Evolutionary conservation across 2,797 vertebrate species (phyloP).

Genomic region (Mycteria americana): DNA sequence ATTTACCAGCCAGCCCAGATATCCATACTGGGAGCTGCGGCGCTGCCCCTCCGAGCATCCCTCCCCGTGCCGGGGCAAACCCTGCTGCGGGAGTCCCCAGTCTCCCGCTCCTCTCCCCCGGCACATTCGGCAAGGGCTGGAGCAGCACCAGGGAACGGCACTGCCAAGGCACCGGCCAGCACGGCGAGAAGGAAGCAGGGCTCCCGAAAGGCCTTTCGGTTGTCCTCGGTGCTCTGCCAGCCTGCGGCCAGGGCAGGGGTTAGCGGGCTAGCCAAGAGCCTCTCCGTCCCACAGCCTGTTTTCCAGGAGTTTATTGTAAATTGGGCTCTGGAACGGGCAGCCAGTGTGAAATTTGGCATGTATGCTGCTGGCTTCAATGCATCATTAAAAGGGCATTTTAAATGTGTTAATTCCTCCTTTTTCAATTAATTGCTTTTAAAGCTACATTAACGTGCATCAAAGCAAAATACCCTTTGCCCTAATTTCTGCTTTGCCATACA

Average conservation of each 20-base stretch:
- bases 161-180: accelerated
- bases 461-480: slow-evolving; percentile 21
- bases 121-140: accelerated
- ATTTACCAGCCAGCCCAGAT: neutral
- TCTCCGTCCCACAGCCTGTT: neutral
- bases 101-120: accelerated
- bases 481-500: slow-evolving; percentile 27
- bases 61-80: accelerated
- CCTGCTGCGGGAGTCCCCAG: neutral
- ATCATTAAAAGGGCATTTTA: slow-evolving; percentile 59
- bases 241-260: neutral
- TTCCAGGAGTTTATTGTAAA: slow-evolving; percentile 35
- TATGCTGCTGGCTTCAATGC: neutral
- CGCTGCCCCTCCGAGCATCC: neutral
- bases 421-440: slow-evolving; percentile 55
- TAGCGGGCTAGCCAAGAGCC: neutral
- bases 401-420: slow-evolving; percentile 60
- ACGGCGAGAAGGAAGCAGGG: accelerated
- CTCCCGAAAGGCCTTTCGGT: neutral
- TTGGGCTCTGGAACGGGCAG: neutral
- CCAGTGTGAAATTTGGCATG: slow-evolving; percentile 40
- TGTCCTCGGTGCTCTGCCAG: neutral
- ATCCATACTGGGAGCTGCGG: neutral
- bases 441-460: slow-evolving; percentile 7
- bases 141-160: neutral